Conservation (phyloP, 2,888 invertebrate species). For the Silvanus unidentatus region DNA sequence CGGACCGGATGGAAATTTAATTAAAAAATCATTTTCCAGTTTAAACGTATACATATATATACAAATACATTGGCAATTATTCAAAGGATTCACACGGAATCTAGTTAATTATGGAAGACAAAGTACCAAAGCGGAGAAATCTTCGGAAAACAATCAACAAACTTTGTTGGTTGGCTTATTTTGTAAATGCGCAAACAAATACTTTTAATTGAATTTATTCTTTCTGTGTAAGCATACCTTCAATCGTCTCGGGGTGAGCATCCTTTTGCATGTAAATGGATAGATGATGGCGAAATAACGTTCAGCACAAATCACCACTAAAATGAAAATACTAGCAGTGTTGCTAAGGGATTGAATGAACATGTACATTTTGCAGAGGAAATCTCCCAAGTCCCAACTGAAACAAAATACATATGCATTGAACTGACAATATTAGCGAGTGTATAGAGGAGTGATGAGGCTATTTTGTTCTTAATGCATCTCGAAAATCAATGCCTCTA, state of each 20-base stretch:
- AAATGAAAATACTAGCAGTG: slow-evolving; percentile 83
- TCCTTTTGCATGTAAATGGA: slow-evolving; percentile 77
- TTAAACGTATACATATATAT: too few relatives aligned
- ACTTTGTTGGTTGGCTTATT: too few relatives aligned
- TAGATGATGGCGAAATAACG: slow-evolving; percentile 82
- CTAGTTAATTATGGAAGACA: too few relatives aligned
- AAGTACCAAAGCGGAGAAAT: too few relatives aligned
- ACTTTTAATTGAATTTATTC: not conserved
- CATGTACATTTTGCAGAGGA: slow-evolving; percentile 87
- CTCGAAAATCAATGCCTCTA: too few relatives aligned
- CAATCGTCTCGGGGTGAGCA: slow-evolving; percentile 69
- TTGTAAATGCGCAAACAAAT: slow-evolving; percentile 1
- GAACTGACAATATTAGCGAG: not conserved
- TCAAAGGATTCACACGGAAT: too few relatives aligned
- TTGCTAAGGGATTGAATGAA: slow-evolving; percentile 85
- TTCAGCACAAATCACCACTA: slow-evolving; percentile 83
- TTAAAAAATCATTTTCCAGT: too few relatives aligned
- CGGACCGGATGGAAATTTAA: too few relatives aligned
- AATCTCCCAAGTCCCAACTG: slow-evolving; percentile 79
- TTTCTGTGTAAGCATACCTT: slow-evolving; percentile 65
- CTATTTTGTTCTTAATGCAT: too few relatives aligned
- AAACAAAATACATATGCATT: slow-evolving; percentile 33
- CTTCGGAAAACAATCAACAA: too few relatives aligned
- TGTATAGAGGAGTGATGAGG: not conserved
- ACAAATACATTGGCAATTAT: too few relatives aligned